These are phyloP conservation scores for Apogon hyalosoma DNA, from an alignment of 2,797 vertebrate species.

Conservation along the genomic window DNA sequence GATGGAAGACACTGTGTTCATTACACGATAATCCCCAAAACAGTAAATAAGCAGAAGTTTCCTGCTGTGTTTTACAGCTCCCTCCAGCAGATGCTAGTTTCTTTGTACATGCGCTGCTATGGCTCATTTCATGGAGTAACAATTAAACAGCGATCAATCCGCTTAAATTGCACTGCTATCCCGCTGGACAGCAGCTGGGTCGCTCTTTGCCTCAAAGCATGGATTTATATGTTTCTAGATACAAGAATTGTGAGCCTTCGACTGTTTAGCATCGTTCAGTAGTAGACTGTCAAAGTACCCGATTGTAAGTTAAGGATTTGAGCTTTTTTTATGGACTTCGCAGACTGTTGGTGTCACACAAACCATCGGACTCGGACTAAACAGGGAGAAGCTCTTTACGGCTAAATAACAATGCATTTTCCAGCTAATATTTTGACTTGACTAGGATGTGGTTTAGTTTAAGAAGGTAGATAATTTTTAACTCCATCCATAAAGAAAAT, in stretches of 20 bases:
- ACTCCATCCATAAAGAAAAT: no score
- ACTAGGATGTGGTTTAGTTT: no score
- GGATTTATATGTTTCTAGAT: conserved; percentile 50
- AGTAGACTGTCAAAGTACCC: no score
- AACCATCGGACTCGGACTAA: no score
- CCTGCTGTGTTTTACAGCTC: conserved; percentile 47
- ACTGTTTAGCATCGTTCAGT: neutral
- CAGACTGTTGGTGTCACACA: no score
- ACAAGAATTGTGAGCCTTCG: neutral
- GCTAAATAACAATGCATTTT: no score
- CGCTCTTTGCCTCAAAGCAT: conserved; percentile 1
- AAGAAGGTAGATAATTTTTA: no score
- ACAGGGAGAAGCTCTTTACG: no score
- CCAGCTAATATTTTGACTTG: no score
- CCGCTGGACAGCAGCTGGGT: conserved; percentile 46
- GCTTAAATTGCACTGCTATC: conserved; percentile 46
- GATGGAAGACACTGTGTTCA: conserved; percentile 49
- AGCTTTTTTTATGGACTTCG: no score
- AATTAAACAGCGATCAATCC: conserved; percentile 68
- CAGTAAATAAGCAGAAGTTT: conserved; percentile 61
- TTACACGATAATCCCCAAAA: conserved; percentile 35
- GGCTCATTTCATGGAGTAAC: conserved; percentile 57
- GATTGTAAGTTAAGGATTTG: no score
- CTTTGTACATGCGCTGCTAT: conserved; percentile 34
- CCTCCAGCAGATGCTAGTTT: conserved; percentile 53